These are phyloP conservation scores for Gymnothorax reevesii DNA, from an alignment of 2,797 vertebrate species.

Conservation along the genomic window DNA sequence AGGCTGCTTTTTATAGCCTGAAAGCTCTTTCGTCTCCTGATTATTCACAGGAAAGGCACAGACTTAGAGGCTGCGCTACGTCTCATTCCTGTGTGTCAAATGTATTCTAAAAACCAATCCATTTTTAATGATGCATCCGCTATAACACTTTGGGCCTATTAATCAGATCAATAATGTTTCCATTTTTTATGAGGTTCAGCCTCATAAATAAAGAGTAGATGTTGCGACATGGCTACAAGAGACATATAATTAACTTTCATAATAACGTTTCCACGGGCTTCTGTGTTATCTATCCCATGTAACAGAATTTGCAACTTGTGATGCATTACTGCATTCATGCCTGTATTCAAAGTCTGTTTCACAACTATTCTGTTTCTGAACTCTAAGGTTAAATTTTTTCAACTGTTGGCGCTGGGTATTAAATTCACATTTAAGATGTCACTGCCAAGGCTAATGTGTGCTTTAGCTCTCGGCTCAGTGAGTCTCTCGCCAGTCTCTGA, in stretches of 20 bases:
- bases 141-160: slow-evolving; percentile 3
- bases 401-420: background rate
- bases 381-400: background rate
- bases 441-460: background rate
- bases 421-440: background rate
- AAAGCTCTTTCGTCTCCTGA: background rate
- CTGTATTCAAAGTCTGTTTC: background rate
- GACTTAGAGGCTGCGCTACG: background rate
- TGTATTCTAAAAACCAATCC: slow-evolving; percentile 14
- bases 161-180: slow-evolving; percentile 18
- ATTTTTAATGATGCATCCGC: slow-evolving; percentile 18
- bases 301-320: background rate
- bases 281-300: background rate
- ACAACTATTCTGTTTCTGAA: background rate
- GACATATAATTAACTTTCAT: slow-evolving; percentile 10
- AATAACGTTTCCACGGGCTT: background rate
- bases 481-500: background rate
- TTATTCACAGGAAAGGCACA: background rate
- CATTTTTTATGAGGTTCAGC: slow-evolving; percentile 3
- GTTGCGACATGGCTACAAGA: slow-evolving; percentile 1
- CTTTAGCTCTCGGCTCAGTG: background rate
- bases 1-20: slow-evolving; percentile 17
- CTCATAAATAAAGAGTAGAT: background rate
- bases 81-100: background rate
- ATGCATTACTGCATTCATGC: background rate